These are phyloP conservation scores for Drosophila yooni DNA, from an alignment of 2,888 invertebrate genomes.

Conservation along the genomic window DNA sequence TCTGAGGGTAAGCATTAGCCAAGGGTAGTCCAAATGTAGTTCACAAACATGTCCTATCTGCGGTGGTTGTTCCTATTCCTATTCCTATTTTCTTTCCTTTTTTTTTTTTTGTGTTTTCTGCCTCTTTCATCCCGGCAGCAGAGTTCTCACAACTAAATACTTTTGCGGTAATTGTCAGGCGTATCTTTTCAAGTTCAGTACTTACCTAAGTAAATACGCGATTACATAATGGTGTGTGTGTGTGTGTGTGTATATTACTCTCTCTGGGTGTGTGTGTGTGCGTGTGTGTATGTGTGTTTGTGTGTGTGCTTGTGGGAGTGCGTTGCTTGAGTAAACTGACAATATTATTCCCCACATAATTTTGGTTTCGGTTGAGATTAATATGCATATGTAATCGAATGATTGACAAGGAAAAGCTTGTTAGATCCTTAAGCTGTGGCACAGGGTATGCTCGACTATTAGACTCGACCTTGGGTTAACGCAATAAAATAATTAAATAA, in stretches of 20 bases:
- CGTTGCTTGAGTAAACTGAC: background rate
- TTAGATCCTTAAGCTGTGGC: background rate
- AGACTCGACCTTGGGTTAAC: background rate
- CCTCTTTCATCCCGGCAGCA: constrained; percentile 27
- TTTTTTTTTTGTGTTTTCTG: background rate
- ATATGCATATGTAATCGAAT: background rate
- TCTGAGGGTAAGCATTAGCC: constrained; percentile 30
- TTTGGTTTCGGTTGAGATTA: background rate
- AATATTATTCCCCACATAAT: background rate
- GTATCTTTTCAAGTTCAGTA: constrained; percentile 59
- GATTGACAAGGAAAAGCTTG: background rate
- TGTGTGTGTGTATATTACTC: background rate
- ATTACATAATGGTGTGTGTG: constrained; percentile 6
- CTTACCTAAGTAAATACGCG: constrained; percentile 57
- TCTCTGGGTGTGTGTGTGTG: background rate
- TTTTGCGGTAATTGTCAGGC: constrained; percentile 55
- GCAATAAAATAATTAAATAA: background rate
- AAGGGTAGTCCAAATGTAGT: constrained; percentile 43
- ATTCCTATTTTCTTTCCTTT: background rate
- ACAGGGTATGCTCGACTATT: background rate
- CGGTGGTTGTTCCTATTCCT: constrained; percentile 23
- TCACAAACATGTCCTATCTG: constrained; percentile 17
- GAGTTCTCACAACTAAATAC: constrained; percentile 49
- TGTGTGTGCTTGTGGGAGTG: background rate
- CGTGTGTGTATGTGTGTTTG: background rate